Base-by-base conservation (phyloP, 53 echinoderm and acorn worm species). In the Stichopus horrens region DNA sequence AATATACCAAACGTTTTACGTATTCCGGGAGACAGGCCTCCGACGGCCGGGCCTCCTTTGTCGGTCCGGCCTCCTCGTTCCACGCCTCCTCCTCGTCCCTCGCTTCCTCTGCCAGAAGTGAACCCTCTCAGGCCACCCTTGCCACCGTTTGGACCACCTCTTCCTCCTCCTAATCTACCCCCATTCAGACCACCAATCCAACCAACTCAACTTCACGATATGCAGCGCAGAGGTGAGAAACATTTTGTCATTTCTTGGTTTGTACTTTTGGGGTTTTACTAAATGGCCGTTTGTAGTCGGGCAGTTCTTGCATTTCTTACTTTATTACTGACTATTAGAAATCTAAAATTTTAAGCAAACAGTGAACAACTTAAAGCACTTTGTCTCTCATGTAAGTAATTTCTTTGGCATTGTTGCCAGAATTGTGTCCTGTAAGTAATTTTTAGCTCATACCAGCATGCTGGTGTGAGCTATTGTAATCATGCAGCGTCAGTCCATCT, bases 51-150 rank as follows among this genome's bases (percentile, higher is more conserved):
- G 54, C 92, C 90, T 19, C 93, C 92, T 19, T 89, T 87, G 77
- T 92, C 94, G 23, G 60, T 88, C 60, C 89, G 73, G 58, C 94
- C 91, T 65, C 95, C 95, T 23, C 91, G 90, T 18, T 88, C 93
- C 23, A 92, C 90, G 52, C 93, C 88, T 10, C 92, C 91, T 4
- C 93, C 90, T 20, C 94, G 95, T 9, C 92, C 93, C 19, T n/a
- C 57, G 10, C 89, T 83, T 7, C 86, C 86, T 52, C 92, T 83
- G 19, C 92, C 90, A 74, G 63, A 73, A 22, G 88, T 76, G 68
- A 83, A 89, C 13, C 92, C 92, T 11, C 60, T 90, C 23, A 60
- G 87, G 73, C 90, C 90, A 7, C 53, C 75, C 21, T 58, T 77
- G 76, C 92, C 94, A 52, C 81, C 86, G 8, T 80, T 86, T 63